phyloP scores from a whole-genome alignment of 2,797 vertebrate genomes.

The Dromococcyx pavoninus region DNA sequence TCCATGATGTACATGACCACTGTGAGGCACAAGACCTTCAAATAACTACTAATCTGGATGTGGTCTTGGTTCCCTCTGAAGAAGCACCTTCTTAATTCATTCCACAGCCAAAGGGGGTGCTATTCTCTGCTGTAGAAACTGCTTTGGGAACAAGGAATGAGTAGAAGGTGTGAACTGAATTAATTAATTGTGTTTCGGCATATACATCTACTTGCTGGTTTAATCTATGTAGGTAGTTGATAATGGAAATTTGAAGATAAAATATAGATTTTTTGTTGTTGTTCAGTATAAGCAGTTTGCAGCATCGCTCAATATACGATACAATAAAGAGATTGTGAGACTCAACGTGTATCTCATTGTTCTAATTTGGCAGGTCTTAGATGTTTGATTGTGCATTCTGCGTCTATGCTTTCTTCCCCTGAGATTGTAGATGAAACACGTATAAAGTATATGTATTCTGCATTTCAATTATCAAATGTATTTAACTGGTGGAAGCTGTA shows the following conservation, averaged over 20 bases:
- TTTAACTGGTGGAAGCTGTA: neutral
- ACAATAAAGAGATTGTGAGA: neutral
- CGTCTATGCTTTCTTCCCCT: neutral
- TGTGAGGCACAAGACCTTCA: neutral
- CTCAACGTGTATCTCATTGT: neutral
- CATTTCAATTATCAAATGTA: neutral
- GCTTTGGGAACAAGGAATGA: neutral
- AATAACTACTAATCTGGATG: neutral
- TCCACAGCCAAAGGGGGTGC: neutral
- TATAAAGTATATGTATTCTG: neutral
- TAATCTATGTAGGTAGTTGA: neutral
- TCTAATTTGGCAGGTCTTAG: neutral
- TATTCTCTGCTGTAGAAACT: neutral
- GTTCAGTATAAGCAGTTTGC: neutral
- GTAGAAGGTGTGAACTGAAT: neutral
- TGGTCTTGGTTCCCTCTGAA: neutral
- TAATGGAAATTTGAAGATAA: neutral
- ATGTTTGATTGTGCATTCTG: neutral
- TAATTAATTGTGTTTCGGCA: neutral
- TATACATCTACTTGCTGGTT: neutral
- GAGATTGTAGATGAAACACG: neutral
- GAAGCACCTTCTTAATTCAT: neutral
- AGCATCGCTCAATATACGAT: neutral
- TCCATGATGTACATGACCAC: neutral
- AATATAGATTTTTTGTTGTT: neutral